Base-by-base conservation (phyloP, 2,888 invertebrate genomes). In the Plemyria rubiginata region DNA sequence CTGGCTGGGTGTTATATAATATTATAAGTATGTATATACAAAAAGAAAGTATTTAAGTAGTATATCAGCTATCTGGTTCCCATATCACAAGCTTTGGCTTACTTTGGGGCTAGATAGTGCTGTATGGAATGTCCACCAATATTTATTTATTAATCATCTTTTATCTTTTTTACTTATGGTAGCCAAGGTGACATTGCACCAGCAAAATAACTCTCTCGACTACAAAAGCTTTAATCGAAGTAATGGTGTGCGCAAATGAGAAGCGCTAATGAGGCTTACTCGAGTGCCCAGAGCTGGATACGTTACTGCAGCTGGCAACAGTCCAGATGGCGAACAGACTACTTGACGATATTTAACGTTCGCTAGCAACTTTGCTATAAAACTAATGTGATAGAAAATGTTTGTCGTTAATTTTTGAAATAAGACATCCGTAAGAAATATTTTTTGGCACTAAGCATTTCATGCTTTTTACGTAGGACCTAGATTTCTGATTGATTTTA, bases 311-410 rank as follows among this genome's bases (percentile, higher is more conserved):
- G 40, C 22, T 61, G 61, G 52, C 61, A 61, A n/a, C 2, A 11
- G 5, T 45, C 61, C 61, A 55, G 60, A 32, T 48, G 41, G 43
- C 50, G 32, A 8, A 9, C 28, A 51, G 38, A 5, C 36, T 36
- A 32, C 12, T 12, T 12, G 0, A 38, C 1, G 60, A 32, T 43
- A 48, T 43, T 46, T 45, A 38, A 46, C 38, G 5, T 48, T 11
- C 29, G 15, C 60, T 54, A 36, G 36, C 50, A 11, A 32, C 16
- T 32, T 51, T 22, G 38, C 13, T 56, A 49, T 55, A 22, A 41
- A 54, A 54, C 54, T 22, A 65, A 60, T 60, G 56, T 46, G 12
- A 60, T 46, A 36, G 32, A 54, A 60, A 60, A 54, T 60, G 53
- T 52, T 45, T 16, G 15, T 22, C 49, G 40, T 12, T 22, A 50